Conservation (phyloP, 2,797 vertebrate genomes). For the Pseudochirops cupreus region DNA sequence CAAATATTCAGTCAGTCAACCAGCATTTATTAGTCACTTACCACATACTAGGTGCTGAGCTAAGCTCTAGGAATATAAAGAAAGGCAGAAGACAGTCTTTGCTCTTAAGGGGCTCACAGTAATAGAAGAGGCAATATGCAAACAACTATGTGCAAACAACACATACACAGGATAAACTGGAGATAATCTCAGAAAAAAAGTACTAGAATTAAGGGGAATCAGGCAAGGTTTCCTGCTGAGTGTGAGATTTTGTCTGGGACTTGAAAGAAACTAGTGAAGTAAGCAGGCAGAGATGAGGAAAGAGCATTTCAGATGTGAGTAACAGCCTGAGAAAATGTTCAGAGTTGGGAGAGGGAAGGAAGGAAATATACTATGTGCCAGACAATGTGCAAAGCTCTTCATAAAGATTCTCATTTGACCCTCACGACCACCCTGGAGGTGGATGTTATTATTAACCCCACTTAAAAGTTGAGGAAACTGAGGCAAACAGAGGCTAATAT, state of each 20-base stretch:
- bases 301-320: neutral
- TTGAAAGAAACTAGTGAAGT: neutral
- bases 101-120: neutral
- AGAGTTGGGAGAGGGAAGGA: neutral
- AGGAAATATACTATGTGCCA: neutral
- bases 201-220: neutral
- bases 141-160: neutral
- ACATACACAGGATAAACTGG: neutral
- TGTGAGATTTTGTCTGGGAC: neutral
- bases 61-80: neutral
- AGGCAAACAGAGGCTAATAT: neutral
- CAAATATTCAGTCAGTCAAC: neutral
- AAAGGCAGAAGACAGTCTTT: neutral
- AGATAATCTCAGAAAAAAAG: neutral
- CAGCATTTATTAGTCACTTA: neutral
- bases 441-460: neutral
- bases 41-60: neutral
- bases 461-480: neutral
- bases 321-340: neutral
- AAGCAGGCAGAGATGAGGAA: neutral
- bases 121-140: neutral
- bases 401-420: neutral
- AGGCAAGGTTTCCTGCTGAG: neutral
- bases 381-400: neutral
- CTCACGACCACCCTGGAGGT: neutral